Evolutionary conservation across 2,797 vertebrate genomes (phyloP).

Genomic region (Podarcis siculus): DNA sequence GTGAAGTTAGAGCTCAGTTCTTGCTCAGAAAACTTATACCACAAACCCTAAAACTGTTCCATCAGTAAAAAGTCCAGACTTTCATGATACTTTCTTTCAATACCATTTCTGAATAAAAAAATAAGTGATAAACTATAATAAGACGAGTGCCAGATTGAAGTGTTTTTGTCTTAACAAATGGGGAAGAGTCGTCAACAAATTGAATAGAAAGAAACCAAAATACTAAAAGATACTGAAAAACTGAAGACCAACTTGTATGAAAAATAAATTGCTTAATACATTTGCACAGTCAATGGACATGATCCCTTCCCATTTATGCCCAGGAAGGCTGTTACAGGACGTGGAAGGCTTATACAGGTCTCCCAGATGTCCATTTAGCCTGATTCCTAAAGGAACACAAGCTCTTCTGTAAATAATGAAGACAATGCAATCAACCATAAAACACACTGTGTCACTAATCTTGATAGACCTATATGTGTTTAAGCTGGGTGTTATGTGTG

Average conservation of each 20-base stretch:
- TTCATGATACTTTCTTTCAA: no score
- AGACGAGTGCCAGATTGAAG: no score
- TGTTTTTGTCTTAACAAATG: no score
- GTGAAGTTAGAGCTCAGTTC: no score
- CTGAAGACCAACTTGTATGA: neutral
- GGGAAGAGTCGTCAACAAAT: neutral
- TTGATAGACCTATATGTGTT: neutral
- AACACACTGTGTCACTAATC: neutral
- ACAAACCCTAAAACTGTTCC: neutral
- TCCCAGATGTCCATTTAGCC: neutral
- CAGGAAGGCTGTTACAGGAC: neutral
- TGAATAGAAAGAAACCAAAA: constrained; percentile 10
- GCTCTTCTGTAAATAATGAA: neutral
- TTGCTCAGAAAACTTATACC: no score
- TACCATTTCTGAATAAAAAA: no score
- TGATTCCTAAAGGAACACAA: no score
- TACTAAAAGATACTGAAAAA: constrained; percentile 3
- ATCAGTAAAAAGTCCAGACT: neutral
- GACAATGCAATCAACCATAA: neutral
- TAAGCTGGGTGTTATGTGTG: neutral
- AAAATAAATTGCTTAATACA: neutral
- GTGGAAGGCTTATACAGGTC: neutral
- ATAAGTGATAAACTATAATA: no score
- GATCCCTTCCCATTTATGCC: neutral
- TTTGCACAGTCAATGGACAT: neutral